These are phyloP conservation scores for Euplagia quadripunctaria DNA, from an alignment of 2,888 invertebrate species.

Conservation along the genomic window DNA sequence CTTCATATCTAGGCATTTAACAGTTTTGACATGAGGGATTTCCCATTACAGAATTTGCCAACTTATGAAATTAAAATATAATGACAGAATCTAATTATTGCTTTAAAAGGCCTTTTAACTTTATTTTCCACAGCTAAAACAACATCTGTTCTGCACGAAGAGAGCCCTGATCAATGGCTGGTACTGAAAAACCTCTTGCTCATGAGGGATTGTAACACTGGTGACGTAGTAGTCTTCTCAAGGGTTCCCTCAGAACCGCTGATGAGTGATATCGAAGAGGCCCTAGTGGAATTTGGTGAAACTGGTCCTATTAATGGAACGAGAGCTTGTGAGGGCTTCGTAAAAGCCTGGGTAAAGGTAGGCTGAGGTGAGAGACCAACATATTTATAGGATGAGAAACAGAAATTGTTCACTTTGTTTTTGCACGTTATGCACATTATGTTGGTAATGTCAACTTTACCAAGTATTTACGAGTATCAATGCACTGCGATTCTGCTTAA, in stretches of 20 bases:
- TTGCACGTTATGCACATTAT: not conserved
- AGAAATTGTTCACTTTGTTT: not conserved
- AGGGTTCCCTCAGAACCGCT: conserved; percentile 38
- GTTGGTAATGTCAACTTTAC: not conserved
- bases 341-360: conserved; percentile 10
- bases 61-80: not conserved
- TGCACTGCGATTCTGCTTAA: not conserved
- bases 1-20: too few relatives aligned
- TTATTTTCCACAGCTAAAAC: conserved; percentile 39
- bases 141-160: conserved; percentile 47
- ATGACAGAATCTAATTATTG: not conserved
- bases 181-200: conserved; percentile 59
- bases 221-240: conserved; percentile 59
- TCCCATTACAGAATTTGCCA: too few relatives aligned
- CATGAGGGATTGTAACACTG: conserved; percentile 66
- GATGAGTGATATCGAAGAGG: conserved; percentile 14
- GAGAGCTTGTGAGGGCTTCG: conserved; percentile 12
- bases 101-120: conserved; percentile 9
- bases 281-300: conserved; percentile 15
- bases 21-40: too few relatives aligned
- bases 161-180: conserved; percentile 65
- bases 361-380: not conserved
- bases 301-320: conserved; percentile 12
- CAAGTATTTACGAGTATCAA: not conserved
- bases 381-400: not conserved